Evolutionary conservation across 2,113 vertebrate species (phyloP), one percentile per base, ranked within the genome.

Genomic region (Dipodomys merriami): DNA sequence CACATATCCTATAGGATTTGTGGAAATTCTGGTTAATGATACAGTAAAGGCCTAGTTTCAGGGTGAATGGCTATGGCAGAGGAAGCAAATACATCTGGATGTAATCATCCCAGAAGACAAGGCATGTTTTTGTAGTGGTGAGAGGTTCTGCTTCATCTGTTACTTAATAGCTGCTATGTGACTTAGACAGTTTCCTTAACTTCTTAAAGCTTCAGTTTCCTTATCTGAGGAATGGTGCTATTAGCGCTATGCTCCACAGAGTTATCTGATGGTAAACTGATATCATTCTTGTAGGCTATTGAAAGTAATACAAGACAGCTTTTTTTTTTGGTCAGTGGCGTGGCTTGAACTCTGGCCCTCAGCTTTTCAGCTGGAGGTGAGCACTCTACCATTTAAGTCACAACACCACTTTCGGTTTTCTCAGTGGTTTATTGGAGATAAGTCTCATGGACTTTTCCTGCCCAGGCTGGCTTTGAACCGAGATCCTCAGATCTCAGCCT

Each of bases 181-280:
- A 80, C 53, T 76, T 90, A 25, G 86, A 35, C n/a, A 44, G 9
- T 13, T 89, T 65, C 73, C 64, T 68, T 84, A 88, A 72, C n/a
- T 15, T 86, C 25, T 72, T 49, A 35, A 69, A 77, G 19, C 33
- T 73, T 92, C 18, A 30, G 6, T 62, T 91, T 91, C 53, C 22
- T 23, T 5, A 39, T 72, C 16, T 67, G 29, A 94, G 29, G 30
- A n/a, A 30, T 90, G n/a, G 22, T 76, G 23, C 18, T 92, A 46
- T 30, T 88, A 76, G 13, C 39, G 44, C 64, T 20, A 65, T 68
- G 71, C 49, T 27, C 44, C 65, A 0, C 74, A 78, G 64, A 44
- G 72, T 83, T 71, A n/a, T 64, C 44, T 93, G 86, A 91, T 71
- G 62, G 83, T 90, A 69, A 72, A 69, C 18, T 57, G 29, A 46